phyloP scores from a whole-genome alignment of 2,113 vertebrate genomes.

The Beaufortia kweichowensis region DNA sequence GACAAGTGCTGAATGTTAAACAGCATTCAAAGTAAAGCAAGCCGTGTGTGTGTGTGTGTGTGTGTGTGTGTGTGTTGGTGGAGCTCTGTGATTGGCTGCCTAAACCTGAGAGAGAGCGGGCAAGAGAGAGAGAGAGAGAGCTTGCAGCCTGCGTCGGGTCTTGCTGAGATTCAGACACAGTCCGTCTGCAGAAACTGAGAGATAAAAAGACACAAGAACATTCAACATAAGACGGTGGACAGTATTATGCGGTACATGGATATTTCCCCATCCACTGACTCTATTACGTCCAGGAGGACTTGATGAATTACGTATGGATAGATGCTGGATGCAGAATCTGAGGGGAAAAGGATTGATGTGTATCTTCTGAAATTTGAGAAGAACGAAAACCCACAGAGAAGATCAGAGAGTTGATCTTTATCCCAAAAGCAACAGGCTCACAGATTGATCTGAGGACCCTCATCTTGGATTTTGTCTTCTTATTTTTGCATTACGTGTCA shows the following conservation, averaged over 20 bases:
- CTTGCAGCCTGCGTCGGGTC: constrained; percentile 53
- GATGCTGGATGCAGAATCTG: constrained; percentile 26
- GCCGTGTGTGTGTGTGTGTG: constrained; percentile 31
- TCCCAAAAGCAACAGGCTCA: constrained; percentile 62
- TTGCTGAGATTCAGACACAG: constrained; percentile 44
- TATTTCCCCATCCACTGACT: not conserved
- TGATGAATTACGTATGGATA: constrained; percentile 37
- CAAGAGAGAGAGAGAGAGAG: constrained; percentile 37
- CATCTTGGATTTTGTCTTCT: constrained; percentile 16
- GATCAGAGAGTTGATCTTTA: constrained; percentile 51
- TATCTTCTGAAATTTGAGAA: constrained; percentile 17
- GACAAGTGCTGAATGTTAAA: constrained; percentile 68
- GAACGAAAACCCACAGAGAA: not conserved
- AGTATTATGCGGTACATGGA: not conserved
- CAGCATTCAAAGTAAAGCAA: constrained; percentile 47
- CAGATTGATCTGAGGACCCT: not conserved
- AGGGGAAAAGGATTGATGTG: constrained; percentile 17
- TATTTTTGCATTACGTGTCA: not conserved
- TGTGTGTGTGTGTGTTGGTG: constrained; percentile 53
- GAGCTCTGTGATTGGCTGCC: constrained; percentile 71
- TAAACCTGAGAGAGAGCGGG: constrained; percentile 59
- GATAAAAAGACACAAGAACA: constrained; percentile 12
- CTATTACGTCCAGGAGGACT: too few relatives aligned
- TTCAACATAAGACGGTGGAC: constrained; percentile 29
- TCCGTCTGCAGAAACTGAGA: constrained; percentile 30